Base-by-base conservation (phyloP, 1,140 invertebrate genomes). In the Drosophila bocki region DNA sequence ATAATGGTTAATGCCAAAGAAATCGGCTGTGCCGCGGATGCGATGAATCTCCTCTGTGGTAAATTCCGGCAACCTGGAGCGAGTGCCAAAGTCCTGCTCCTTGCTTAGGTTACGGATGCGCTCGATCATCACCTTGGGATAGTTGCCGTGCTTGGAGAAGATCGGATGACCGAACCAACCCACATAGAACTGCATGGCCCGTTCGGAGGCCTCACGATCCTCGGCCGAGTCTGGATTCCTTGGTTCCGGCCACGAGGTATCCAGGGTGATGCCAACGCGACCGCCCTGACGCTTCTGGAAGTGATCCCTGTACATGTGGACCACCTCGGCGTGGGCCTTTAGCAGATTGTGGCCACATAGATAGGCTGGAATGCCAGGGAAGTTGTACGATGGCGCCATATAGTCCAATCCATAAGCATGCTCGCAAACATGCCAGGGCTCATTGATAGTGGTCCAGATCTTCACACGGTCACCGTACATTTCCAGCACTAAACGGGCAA, bases 361-460 rank as follows among this genome's bases (percentile, higher is more conserved):
- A 78, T 96, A 96, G 63, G 95, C 94, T 0, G 94, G 94, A 58
- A 95, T 93, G 9, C 95, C 95, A 0, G 94, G 93, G 59, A 94
- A 94, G 76, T 95, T 94, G 19, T 94, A 92, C 0, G 94, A 93
- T 0, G 95, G 95, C 2, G 95, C 95, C 78, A 94, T 93, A 60
- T 94, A 94, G 17, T 94, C 93, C 6, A 93, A 93, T 4, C 94
- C 94, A 82, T 96, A 96, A 15, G 95, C 95, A 67, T 94, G 93
- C 59, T 94, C 91, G 71, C 95, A 96, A 5, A 95, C 94, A 69
- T 95, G 95, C 93, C 94, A 94, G 5, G 96, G 95, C 90, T 97
- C 96, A 86, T 96, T 96, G 67, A 97, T 94, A 0, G 96, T 96
- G 2, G 95, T 94, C 95, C 96, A 97, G 64, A 94, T 75, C 71